Evolutionary conservation across 2,113 vertebrate genomes (phyloP).

Genomic region (Pseudopodoces humilis): DNA sequence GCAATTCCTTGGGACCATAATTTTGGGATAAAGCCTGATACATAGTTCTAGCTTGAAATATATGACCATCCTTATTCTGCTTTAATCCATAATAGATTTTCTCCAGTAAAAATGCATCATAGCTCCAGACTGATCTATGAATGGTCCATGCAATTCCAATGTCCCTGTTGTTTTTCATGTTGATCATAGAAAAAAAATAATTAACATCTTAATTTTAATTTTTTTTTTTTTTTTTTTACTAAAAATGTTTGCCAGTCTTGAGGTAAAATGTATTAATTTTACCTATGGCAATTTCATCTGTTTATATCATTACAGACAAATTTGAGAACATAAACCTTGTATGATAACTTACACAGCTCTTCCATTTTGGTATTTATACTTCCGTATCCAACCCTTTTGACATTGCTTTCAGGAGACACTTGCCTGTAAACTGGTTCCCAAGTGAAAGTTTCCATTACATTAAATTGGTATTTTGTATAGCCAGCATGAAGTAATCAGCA

Average conservation of each 20-base stretch:
- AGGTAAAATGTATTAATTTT: background rate
- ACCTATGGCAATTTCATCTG: background rate
- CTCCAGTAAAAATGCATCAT: background rate
- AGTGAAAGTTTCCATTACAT: slow-evolving; percentile 44
- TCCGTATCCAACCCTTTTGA: background rate
- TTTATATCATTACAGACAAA: background rate
- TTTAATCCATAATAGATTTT: background rate
- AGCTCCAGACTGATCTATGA: background rate
- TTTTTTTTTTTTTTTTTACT: background rate
- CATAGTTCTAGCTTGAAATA: background rate
- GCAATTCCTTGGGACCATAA: background rate
- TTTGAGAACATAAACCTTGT: background rate
- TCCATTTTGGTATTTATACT: background rate
- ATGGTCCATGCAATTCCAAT: background rate
- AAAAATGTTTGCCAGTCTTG: background rate
- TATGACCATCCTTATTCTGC: background rate
- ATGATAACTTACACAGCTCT: background rate
- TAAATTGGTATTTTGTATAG: slow-evolving; percentile 54
- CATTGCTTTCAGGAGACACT: background rate
- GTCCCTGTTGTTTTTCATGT: background rate
- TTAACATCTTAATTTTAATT: background rate
- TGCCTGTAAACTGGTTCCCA: background rate
- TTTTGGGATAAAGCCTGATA: slow-evolving; percentile 1
- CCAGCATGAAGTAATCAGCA: slow-evolving; percentile 51
- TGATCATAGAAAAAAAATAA: background rate